These are phyloP conservation scores for Rotaria socialis DNA, from an alignment of 2,888 invertebrate genomes.

Conservation along the genomic window DNA sequence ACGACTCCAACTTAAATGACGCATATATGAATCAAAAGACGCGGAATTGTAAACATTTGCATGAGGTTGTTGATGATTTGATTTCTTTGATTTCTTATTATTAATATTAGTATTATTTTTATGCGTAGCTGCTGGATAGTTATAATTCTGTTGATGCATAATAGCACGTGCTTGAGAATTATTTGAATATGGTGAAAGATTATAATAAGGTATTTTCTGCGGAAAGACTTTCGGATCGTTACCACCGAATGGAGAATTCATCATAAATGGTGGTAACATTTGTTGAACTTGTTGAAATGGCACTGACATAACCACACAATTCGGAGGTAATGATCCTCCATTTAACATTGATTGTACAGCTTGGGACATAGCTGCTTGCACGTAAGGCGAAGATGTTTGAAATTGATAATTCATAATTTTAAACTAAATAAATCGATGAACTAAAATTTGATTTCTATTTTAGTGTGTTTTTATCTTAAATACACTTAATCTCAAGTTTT, in stretches of 20 bases:
- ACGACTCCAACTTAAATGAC: constrained; percentile 25
- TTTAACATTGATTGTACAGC: not conserved
- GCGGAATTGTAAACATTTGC: not conserved
- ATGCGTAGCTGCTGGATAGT: not conserved
- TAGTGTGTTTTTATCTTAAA: no score
- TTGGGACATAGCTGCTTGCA: not conserved
- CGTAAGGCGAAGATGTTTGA: not conserved
- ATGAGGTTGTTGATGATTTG: not conserved
- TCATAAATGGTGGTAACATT: not conserved
- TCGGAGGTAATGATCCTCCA: not conserved
- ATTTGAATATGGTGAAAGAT: not conserved
- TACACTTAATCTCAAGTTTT: not conserved
- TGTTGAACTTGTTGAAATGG: not conserved
- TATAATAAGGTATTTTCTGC: not conserved
- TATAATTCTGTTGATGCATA: not conserved
- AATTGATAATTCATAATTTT: not conserved
- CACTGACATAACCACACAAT: not conserved
- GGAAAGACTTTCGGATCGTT: not conserved
- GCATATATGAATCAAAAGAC: not conserved
- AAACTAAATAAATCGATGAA: not conserved
- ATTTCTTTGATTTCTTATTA: not conserved
- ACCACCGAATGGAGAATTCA: not conserved
- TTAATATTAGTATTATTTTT: not conserved
- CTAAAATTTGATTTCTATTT: no score
- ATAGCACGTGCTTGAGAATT: not conserved